A percentile compares a stretch with the other conserved stretches of the same genome.
Conservation (phyloP, 2,797 vertebrate species). For the Sparidentex hasta region DNA sequence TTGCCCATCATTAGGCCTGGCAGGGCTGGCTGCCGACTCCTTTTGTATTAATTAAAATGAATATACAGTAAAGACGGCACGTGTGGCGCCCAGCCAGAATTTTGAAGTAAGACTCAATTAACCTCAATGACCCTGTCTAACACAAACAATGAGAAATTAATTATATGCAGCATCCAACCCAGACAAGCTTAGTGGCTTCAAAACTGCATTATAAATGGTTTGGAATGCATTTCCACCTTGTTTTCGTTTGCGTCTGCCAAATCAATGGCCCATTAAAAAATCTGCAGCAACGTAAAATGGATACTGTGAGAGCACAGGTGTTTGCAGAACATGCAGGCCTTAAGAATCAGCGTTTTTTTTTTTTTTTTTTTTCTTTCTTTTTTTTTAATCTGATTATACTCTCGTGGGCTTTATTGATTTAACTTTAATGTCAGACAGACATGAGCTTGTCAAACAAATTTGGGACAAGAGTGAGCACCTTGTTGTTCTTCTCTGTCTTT, state of each 20-base stretch:
- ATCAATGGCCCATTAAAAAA: conserved; percentile 70
- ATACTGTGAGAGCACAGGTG: conserved; percentile 55
- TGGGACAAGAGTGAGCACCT: conserved; percentile 14
- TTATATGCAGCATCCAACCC: conserved; percentile 79
- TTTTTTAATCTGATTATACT: conserved; percentile 16
- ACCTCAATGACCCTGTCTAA: conserved; percentile 82
- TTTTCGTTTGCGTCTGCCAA: conserved; percentile 70
- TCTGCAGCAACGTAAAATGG: conserved; percentile 53
- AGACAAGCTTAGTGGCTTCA: conserved; percentile 67
- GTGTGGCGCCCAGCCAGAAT: conserved; percentile 77
- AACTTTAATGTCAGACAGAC: conserved; percentile 25
- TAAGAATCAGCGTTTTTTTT: conserved; percentile 3
- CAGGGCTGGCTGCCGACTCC: conserved; percentile 66
- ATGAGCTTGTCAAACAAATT: conserved; percentile 27
- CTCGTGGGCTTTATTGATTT: conserved; percentile 26
- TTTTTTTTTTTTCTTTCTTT: conserved; percentile 20
- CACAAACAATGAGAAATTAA: conserved; percentile 84
- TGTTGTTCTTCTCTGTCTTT: not conserved
- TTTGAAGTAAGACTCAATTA: conserved; percentile 88
- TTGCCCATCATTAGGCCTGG: conserved; percentile 81
- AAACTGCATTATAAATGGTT: conserved; percentile 76
- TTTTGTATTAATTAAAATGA: conserved; percentile 84
- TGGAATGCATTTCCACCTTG: conserved; percentile 68
- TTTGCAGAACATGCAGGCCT: conserved; percentile 15
- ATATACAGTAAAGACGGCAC: conserved; percentile 78